Evolutionary conservation across 2,113 vertebrate genomes (phyloP).

Genomic region (Percina caprodes): DNA sequence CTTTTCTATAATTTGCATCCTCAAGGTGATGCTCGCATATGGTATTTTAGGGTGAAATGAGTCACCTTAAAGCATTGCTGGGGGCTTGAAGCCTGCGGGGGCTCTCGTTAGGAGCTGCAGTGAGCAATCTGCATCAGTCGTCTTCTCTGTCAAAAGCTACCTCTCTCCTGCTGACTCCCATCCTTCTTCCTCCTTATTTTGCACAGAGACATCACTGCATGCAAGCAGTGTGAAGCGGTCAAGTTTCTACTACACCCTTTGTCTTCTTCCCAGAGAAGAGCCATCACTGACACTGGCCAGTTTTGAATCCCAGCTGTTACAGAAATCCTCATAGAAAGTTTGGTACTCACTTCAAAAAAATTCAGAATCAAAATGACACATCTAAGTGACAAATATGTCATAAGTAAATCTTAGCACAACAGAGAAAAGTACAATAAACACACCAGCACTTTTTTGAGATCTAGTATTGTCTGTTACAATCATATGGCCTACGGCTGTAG

Average conservation of each 20-base stretch:
- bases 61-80: conserved; percentile 61
- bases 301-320: neutral
- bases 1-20: conserved; percentile 48
- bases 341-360: neutral
- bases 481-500: too few species aligned
- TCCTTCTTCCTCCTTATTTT: conserved; percentile 10
- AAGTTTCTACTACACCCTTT: conserved; percentile 7
- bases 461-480: too few species aligned
- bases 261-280: neutral
- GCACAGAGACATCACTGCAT: conserved; percentile 10
- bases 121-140: conserved; percentile 53
- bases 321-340: conserved; percentile 2
- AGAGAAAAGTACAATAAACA: too few species aligned
- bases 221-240: neutral
- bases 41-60: conserved; percentile 43
- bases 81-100: conserved; percentile 49
- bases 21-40: conserved; percentile 38
- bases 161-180: conserved; percentile 42
- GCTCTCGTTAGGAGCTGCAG: conserved; percentile 57
- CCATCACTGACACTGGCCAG: neutral
- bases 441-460: too few species aligned
- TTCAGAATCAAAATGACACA: neutral
- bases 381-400: neutral
- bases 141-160: conserved; percentile 49
- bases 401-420: too few species aligned